A percentile compares a stretch with the other conserved stretches of the same genome.
These are phyloP conservation scores for Apodemus sylvaticus DNA, from an alignment of 2,113 vertebrate species.

Conservation along the genomic window DNA sequence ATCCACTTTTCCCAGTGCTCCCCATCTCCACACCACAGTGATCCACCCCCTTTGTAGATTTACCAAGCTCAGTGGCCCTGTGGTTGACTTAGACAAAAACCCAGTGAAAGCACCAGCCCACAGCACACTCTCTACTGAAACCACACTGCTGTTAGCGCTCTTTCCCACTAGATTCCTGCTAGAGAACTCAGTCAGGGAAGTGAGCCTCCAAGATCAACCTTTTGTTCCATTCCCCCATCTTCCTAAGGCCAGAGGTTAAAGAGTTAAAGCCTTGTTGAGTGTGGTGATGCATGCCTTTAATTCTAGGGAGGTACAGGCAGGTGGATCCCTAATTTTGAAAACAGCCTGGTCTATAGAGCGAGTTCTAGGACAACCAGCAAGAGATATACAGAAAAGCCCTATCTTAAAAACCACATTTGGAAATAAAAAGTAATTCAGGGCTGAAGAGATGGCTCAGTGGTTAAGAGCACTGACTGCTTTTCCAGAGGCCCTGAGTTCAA, in stretches of 20 bases:
- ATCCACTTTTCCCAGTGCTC: background rate
- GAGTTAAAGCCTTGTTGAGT: background rate
- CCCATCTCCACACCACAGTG: background rate
- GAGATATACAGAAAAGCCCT: background rate
- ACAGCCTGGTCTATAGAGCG: background rate
- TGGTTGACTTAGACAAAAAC: background rate
- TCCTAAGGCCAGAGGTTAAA: background rate
- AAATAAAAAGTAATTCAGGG: background rate
- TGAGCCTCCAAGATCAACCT: background rate
- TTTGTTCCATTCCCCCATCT: background rate
- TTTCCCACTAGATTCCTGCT: background rate
- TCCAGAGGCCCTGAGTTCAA: background rate
- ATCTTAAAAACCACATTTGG: background rate
- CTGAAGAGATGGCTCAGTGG: background rate
- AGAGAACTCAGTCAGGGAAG: background rate
- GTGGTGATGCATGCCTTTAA: background rate
- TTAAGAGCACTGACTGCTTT: background rate
- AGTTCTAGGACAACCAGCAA: background rate
- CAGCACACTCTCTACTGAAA: background rate
- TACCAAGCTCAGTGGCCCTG: background rate
- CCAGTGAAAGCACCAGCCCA: background rate
- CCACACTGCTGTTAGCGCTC: background rate
- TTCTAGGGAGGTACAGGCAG: background rate
- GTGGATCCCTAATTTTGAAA: background rate
- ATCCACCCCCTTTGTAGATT: background rate